A percentile compares a stretch with the other conserved stretches of the same genome.
Conservation (phyloP, 1,140 invertebrate genomes). For the Nylanderia fulva region DNA sequence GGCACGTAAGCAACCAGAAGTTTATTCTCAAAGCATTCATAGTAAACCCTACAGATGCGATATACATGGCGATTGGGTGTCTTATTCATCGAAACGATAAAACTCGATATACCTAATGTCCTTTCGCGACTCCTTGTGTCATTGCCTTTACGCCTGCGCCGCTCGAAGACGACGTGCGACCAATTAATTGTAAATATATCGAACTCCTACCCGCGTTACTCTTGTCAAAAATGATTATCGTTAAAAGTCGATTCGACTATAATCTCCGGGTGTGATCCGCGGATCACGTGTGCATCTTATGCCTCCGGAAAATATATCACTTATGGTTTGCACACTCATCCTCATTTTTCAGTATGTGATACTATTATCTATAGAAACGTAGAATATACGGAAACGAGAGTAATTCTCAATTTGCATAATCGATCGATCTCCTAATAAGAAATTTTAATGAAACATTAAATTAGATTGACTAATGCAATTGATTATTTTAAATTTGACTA, state of each 20-base stretch:
- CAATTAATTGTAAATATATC: constrained; percentile 48
- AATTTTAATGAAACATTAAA: neutral
- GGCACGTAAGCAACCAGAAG: constrained; percentile 4
- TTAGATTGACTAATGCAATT: neutral
- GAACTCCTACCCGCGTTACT: neutral
- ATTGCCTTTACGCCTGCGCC: neutral
- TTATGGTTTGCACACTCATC: constrained; percentile 6
- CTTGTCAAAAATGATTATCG: constrained; percentile 32
- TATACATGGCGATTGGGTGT: neutral
- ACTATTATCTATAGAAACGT: constrained; percentile 42
- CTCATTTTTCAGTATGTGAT: neutral
- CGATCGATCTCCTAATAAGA: neutral
- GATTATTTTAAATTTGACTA: neutral
- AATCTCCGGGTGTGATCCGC: constrained; percentile 51
- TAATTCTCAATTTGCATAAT: constrained; percentile 10
- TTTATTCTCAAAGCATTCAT: constrained; percentile 4
- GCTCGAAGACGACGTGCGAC: constrained; percentile 34
- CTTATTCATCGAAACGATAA: constrained; percentile 15
- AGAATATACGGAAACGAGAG: constrained; percentile 28
- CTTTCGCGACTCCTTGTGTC: neutral
- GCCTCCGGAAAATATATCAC: constrained; percentile 9
- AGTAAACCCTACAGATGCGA: neutral
- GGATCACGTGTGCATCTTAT: constrained; percentile 26
- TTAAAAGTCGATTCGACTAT: constrained; percentile 66
- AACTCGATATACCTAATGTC: neutral